A percentile compares a stretch with the other conserved stretches of the same genome.
Conservation (phyloP, 2,113 vertebrate species). For the Phocoena phocoena region DNA sequence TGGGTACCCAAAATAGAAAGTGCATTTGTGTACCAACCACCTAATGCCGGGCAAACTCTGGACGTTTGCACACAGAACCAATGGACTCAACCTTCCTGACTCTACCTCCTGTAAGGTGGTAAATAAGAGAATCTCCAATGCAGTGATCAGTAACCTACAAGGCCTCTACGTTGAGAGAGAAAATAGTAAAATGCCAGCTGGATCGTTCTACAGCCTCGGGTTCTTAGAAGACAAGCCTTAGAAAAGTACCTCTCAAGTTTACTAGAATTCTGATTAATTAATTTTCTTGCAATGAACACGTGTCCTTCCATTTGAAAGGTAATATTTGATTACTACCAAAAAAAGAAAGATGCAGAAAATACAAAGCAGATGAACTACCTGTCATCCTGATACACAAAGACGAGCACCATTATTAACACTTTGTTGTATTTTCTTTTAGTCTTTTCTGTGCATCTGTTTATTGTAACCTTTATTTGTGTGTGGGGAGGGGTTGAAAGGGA, state of each 20-base stretch:
- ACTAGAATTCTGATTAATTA: conserved; percentile 14
- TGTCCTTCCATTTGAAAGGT: conserved; percentile 56
- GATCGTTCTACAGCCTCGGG: not conserved
- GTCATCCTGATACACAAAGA: not conserved
- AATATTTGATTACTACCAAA: not conserved
- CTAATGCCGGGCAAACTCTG: not conserved
- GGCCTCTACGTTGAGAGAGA: not conserved
- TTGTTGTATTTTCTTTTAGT: not conserved
- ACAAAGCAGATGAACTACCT: not conserved
- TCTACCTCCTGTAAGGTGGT: not conserved
- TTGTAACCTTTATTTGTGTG: not conserved
- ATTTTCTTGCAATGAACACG: conserved; percentile 58
- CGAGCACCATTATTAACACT: not conserved
- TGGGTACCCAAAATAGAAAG: not conserved
- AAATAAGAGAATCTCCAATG: not conserved
- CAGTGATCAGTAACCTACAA: not conserved
- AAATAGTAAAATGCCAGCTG: not conserved
- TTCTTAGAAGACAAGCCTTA: not conserved
- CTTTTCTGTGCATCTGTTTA: not conserved
- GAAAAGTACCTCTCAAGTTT: not conserved
- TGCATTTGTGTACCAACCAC: not conserved
- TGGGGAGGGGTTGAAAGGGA: not conserved
- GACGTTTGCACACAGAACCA: not conserved
- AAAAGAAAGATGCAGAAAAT: not conserved
- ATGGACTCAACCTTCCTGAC: not conserved